Evolutionary conservation across 2,888 invertebrate genomes (phyloP).

Genomic region (Branchellion lobata): DNA sequence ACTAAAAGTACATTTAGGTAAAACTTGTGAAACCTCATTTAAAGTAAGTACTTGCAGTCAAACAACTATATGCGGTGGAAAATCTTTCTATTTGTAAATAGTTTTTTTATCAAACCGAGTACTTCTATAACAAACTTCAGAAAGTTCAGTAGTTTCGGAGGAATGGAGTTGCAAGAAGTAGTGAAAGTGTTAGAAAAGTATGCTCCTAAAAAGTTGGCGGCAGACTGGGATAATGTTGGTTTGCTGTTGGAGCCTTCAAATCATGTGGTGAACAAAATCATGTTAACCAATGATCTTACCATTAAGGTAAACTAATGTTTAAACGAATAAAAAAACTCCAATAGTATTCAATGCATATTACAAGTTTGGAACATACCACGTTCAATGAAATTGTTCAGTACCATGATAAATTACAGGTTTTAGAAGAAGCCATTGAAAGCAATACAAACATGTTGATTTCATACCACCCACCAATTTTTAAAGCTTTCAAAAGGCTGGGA

Average conservation of each 20-base stretch:
- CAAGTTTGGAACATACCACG: no score
- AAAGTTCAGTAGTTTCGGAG: no score
- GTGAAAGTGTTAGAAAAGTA: constrained; percentile 54
- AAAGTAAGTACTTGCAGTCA: no score
- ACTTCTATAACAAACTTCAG: no score
- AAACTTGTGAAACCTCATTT: no score
- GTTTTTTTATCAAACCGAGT: no score
- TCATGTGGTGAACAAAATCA: constrained; percentile 65
- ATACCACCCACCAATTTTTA: constrained; percentile 94
- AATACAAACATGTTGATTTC: constrained; percentile 79
- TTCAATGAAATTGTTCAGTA: background rate
- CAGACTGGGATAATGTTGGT: constrained; percentile 92
- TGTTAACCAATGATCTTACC: constrained; percentile 83
- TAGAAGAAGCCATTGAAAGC: constrained; percentile 72
- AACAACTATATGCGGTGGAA: no score
- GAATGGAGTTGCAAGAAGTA: constrained; percentile 50
- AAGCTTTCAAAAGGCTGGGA: constrained; percentile 76
- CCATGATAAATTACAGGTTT: constrained; percentile 66
- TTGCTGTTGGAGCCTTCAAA: constrained; percentile 77
- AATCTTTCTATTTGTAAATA: no score
- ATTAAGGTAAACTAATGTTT: background rate
- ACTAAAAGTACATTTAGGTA: no score
- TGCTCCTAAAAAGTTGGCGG: constrained; percentile 66
- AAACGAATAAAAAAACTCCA: background rate
- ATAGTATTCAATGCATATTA: no score